These are phyloP conservation scores for Oreochromis aureus DNA, from an alignment of 2,113 vertebrate species.

Conservation along the genomic window DNA sequence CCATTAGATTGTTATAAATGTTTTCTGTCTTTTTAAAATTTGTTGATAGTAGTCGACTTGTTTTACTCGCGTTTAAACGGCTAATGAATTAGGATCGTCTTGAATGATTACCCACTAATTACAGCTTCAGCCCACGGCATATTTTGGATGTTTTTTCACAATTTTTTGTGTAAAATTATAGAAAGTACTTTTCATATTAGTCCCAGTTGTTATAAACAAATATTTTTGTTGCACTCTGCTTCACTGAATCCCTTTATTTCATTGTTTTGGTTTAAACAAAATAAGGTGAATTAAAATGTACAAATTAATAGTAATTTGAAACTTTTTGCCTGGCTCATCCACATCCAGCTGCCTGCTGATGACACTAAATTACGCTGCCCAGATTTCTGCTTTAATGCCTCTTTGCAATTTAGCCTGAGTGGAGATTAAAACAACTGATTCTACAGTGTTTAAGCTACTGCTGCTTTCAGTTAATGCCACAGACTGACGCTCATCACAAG, in stretches of 20 bases:
- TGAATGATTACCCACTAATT: background rate
- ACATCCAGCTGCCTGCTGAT: background rate
- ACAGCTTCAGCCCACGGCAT: background rate
- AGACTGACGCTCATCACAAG: background rate
- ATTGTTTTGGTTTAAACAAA: background rate
- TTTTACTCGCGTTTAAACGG: background rate
- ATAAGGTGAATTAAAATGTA: background rate
- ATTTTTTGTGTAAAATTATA: background rate
- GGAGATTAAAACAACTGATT: background rate
- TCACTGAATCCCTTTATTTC: background rate
- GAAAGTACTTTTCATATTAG: background rate
- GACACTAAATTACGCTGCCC: background rate
- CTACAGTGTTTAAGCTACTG: background rate
- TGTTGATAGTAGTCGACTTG: background rate
- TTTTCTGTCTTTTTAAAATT: background rate
- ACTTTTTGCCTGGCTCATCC: background rate
- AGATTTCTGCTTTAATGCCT: background rate
- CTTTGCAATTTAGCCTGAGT: background rate
- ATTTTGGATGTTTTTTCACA: background rate
- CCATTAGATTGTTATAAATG: background rate
- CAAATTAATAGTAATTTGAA: background rate
- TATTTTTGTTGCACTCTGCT: rapidly evolving
- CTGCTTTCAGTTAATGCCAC: background rate
- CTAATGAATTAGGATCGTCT: rapidly evolving
- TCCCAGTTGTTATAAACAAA: background rate